Evolutionary conservation across 2,888 invertebrate genomes (phyloP).

Genomic region (Synanthedon formicaeformis): DNA sequence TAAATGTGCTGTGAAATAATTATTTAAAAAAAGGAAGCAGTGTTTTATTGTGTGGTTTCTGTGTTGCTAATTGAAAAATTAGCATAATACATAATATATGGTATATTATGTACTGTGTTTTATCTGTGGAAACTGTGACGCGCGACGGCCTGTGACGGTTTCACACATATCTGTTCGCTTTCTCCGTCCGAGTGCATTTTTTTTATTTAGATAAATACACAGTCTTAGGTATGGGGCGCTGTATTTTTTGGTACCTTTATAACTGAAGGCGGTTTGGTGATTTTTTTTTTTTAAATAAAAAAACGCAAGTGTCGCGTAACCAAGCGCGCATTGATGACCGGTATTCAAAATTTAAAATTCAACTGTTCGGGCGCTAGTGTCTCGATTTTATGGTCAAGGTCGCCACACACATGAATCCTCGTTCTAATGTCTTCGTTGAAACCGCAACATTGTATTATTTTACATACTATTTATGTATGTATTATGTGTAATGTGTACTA

Average conservation of each 20-base stretch:
- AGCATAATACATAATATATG: too few species aligned
- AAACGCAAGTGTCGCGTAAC: not conserved
- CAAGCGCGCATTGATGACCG: not conserved
- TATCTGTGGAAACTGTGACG: slow-evolving; percentile 1
- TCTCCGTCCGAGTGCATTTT: slow-evolving; percentile 14
- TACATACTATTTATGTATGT: too few species aligned
- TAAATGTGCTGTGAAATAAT: not conserved
- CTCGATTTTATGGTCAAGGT: too few species aligned
- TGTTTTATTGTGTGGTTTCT: not conserved
- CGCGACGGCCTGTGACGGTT: slow-evolving; percentile 4
- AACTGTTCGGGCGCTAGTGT: too few species aligned
- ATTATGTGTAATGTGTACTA: too few species aligned
- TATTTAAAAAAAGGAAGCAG: not conserved
- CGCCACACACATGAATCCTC: too few species aligned
- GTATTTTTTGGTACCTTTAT: not conserved
- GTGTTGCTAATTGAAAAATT: too few species aligned
- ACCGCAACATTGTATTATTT: too few species aligned
- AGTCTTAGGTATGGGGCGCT: too few species aligned
- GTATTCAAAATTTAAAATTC: not conserved
- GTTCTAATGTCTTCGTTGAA: too few species aligned
- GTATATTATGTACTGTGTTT: not conserved
- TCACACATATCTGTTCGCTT: slow-evolving; percentile 9
- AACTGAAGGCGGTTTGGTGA: too few species aligned
- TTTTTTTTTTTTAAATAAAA: not conserved
- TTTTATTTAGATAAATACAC: too few species aligned